phyloP scores from a whole-genome alignment of 2,888 invertebrate genomes.

The Leptinotarsa juncta region DNA sequence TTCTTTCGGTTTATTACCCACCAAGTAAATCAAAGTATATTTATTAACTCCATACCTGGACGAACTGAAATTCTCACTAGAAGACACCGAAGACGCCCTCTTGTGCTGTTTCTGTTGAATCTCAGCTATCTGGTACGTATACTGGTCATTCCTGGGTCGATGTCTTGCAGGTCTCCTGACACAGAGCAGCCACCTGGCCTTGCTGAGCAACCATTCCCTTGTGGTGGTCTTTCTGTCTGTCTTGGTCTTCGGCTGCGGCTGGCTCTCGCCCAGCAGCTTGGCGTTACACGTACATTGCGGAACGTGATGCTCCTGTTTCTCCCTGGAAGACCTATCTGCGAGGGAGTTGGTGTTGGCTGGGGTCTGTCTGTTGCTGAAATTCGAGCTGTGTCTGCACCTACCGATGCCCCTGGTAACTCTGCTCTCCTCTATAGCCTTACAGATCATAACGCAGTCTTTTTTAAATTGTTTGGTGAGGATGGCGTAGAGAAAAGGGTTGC shows the following conservation, averaged over 20 bases:
- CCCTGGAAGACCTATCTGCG: slow-evolving; percentile 82
- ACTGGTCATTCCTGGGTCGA: slow-evolving; percentile 73
- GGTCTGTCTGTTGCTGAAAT: slow-evolving; percentile 88
- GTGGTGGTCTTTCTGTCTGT: slow-evolving; percentile 60
- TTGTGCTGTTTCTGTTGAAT: slow-evolving; percentile 81
- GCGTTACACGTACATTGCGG: slow-evolving; percentile 72
- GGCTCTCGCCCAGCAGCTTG: slow-evolving; percentile 69
- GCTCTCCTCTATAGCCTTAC: slow-evolving; percentile 95
- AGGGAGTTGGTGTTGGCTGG: slow-evolving; percentile 89
- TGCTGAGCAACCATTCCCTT: slow-evolving; percentile 64
- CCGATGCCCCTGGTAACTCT: slow-evolving; percentile 90
- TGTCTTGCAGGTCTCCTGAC: slow-evolving; percentile 61
- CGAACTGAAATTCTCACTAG: slow-evolving; percentile 91
- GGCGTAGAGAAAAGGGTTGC: slow-evolving; percentile 98
- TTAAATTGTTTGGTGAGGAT: slow-evolving; percentile 98
- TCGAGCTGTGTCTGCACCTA: slow-evolving; percentile 85
- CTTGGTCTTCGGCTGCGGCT: slow-evolving; percentile 50
- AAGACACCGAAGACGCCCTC: slow-evolving; percentile 85
- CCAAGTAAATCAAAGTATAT: no score
- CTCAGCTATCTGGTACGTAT: slow-evolving; percentile 81
- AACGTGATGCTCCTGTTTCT: slow-evolving; percentile 72
- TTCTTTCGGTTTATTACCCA: no score
- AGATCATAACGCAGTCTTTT: slow-evolving; percentile 95
- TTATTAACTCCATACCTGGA: slow-evolving; percentile 63
- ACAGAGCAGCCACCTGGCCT: slow-evolving; percentile 68